Evolutionary conservation across 2,113 vertebrate species (phyloP).

Genomic region (Melanocharis versteri): DNA sequence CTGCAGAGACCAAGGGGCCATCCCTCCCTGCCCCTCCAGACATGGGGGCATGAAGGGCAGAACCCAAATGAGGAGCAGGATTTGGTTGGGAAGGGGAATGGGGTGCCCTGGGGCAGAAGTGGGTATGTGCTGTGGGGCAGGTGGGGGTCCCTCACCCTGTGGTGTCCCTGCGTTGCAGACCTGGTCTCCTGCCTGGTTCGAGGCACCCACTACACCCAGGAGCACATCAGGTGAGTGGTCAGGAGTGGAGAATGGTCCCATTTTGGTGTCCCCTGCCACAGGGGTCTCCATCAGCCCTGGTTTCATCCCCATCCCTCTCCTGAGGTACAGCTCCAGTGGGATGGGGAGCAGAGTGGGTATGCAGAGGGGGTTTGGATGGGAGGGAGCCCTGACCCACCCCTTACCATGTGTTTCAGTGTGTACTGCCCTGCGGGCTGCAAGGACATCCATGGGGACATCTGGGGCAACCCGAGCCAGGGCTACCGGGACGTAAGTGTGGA

Average conservation of each 20-base stretch:
- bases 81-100: not conserved
- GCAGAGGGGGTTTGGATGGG: not conserved
- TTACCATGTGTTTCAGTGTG: slow-evolving; percentile 54
- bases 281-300: not conserved
- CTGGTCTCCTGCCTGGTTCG: slow-evolving; percentile 81
- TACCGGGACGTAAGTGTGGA: slow-evolving; percentile 84
- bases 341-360: not conserved
- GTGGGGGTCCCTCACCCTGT: not conserved
- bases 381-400: not conserved
- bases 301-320: not conserved
- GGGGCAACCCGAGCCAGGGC: slow-evolving; percentile 79
- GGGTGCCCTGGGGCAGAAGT: not conserved
- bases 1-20: not conserved
- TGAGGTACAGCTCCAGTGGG: rapidly evolving
- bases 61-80: not conserved
- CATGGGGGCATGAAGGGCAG: not conserved
- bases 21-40: not conserved
- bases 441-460: slow-evolving; percentile 80
- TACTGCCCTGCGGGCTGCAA: slow-evolving; percentile 87
- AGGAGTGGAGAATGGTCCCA: rapidly evolving
- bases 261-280: not conserved
- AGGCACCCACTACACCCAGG: slow-evolving; percentile 79
- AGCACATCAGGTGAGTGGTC: slow-evolving; percentile 73
- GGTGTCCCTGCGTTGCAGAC: slow-evolving; percentile 66
- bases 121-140: not conserved